Evolutionary conservation across 2,888 invertebrate species (phyloP).

Genomic region (Cephus nigrinus): DNA sequence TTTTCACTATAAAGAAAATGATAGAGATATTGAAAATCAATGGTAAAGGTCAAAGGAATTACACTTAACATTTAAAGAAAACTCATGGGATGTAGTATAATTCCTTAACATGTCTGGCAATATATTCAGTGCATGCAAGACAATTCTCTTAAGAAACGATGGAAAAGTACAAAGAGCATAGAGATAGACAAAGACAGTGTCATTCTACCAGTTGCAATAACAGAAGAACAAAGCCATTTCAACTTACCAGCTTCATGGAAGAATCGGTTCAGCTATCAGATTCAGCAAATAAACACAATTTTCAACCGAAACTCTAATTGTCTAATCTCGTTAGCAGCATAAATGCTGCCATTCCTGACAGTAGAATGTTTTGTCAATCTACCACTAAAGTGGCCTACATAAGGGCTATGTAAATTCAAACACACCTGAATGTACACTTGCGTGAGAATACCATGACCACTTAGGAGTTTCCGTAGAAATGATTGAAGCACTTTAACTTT

Average conservation of each 20-base stretch:
- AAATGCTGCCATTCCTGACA: neutral
- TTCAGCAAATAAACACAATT: neutral
- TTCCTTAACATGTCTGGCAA: neutral
- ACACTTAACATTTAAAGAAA: neutral
- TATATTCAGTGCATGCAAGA: neutral
- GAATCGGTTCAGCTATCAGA: neutral
- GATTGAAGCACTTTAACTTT: neutral
- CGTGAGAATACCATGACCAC: neutral
- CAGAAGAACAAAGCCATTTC: neutral
- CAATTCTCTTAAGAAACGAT: neutral
- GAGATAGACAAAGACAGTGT: neutral
- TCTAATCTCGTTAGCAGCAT: too few species aligned
- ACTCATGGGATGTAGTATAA: neutral
- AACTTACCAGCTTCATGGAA: neutral
- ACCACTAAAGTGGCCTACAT: neutral
- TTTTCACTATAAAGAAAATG: neutral
- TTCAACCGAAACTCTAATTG: neutral
- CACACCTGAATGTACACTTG: neutral
- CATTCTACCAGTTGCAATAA: neutral
- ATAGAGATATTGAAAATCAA: neutral
- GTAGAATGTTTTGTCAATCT: neutral
- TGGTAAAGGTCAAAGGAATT: neutral
- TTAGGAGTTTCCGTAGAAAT: neutral
- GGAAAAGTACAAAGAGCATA: neutral
- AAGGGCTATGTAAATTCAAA: neutral